Evolutionary conservation across 2,113 vertebrate genomes (phyloP), one percentile per base, ranked within the genome.

Genomic region (Dicerorhinus sumatrensis): DNA sequence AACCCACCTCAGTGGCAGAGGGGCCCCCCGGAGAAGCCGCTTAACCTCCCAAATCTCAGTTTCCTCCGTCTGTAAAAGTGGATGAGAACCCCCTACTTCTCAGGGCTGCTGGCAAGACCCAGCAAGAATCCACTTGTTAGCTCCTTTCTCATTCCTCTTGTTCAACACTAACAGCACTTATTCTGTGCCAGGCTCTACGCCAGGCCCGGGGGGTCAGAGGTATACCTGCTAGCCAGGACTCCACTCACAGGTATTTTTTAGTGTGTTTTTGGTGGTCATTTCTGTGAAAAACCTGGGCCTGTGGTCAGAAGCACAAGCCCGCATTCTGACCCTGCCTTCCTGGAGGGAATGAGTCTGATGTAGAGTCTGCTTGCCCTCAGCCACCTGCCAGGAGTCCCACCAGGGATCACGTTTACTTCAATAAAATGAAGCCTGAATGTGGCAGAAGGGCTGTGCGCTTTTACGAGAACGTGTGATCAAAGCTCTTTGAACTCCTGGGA

Each of bases 301-400:
- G 0, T 6, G 10, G 36, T 62, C 72, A 23, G 72, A 42, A 48
- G 8, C 48, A 2, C 16, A 8, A 23, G 13, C 27, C n/a, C 33
- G 42, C 33, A 12, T 5, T 7, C 25, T 5, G 9, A 18, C 0
- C 0, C 42, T 0, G 11, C 31, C 1, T 16, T 31, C 3, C 20
- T 8, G n/a, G 51, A 67, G 21, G 48, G 75, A 80, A 2, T 13
- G 42, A 9, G 14, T 9, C 27, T 3, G 48, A 23, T 6, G 1
- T 8, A 7, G 46, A 77, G 6, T 2, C 4, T 67, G 48, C 27
- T 36, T 33, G 42, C 17, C 51, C 72, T 3, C 27, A 10, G n/a
- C 23, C 23, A 0, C 42, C 46, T 33, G 46, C 79, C 51, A 2
- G n/a, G 60, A 1, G 1, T n/a, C 62, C 23, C 48, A 9, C 46